These are phyloP conservation scores for Trypoxylus dichotomus DNA, from an alignment of 1,140 invertebrate species.

Conservation along the genomic window DNA sequence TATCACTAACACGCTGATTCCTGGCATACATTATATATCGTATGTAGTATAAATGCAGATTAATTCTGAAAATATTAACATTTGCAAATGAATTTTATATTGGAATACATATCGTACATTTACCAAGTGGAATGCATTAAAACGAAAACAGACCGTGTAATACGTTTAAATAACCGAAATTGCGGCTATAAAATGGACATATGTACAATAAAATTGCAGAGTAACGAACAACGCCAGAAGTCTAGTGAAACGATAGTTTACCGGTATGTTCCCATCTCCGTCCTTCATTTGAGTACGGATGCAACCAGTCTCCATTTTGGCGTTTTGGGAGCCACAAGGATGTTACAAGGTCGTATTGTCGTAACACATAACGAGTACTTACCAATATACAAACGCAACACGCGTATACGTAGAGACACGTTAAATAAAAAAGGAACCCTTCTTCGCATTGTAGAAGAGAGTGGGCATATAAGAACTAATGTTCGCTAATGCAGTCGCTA, in stretches of 20 bases:
- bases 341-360: slow-evolving; percentile 12
- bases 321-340: slow-evolving; percentile 5
- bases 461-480: not conserved
- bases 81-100: too few species aligned
- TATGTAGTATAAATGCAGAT: too few species aligned
- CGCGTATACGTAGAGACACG: not conserved
- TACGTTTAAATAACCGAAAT: too few species aligned
- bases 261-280: not conserved
- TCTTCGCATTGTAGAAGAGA: not conserved
- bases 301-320: not conserved
- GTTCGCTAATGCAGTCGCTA: not conserved
- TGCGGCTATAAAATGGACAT: too few species aligned
- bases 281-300: not conserved
- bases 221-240: not conserved
- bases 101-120: too few species aligned
- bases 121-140: too few species aligned
- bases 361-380: slow-evolving; percentile 5
- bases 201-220: not conserved
- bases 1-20: too few species aligned
- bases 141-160: too few species aligned
- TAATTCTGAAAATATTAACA: too few species aligned
- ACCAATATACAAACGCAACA: not conserved
- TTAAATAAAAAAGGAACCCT: not conserved
- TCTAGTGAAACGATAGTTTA: not conserved
- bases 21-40: too few species aligned